Evolutionary conservation across 2,797 vertebrate species (phyloP), one percentile per base, ranked within the genome.

Genomic region (Leptatherina wallacei): DNA sequence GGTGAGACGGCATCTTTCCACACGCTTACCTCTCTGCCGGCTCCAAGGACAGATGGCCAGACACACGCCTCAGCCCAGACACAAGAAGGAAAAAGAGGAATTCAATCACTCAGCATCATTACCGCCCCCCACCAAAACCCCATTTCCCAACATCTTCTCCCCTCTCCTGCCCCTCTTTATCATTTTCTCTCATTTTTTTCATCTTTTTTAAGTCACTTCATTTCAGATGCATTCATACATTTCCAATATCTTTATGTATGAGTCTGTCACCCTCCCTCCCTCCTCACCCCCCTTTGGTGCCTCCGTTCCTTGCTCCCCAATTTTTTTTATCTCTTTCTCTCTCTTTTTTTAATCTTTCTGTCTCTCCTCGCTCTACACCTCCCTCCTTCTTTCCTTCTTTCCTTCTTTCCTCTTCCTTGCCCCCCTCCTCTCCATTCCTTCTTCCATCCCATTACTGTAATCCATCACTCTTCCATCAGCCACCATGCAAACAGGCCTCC

Each of bases 191-290:
- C 78, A 82, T 82, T 90, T 77, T 83, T 83, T 82, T 73, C 81
- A 86, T 90, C 77, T 27, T 90, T 85, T 89, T 82, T 84, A 92
- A 92, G 89, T 92, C 85, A 68, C 91, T 92, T 93, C 89, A 93
- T 95, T 94, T 92, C 89, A 94, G 88, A 95, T 94, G 92, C 93
- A 94, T 94, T 95, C 93, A 93, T 94, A 94, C 92, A 94, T 94
- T 93, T 91, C 86, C 92, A 94, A 90, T 95, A 95, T 95, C 93
- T 94, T 95, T 95, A 95, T 95, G 94, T 94, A 95, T 95, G 94
- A 95, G 89, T 80, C 86, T 85, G 69, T 63, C 81, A 62, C 80
- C 68, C 71, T 32, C 61, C 42, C 60, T 11, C 77, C 62, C 65
- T 60, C 78, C 72, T 73, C 68, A 29, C 57, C 68, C 52, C 73